Conservation (phyloP, 1,140 invertebrate species). For the Diprion similis region DNA sequence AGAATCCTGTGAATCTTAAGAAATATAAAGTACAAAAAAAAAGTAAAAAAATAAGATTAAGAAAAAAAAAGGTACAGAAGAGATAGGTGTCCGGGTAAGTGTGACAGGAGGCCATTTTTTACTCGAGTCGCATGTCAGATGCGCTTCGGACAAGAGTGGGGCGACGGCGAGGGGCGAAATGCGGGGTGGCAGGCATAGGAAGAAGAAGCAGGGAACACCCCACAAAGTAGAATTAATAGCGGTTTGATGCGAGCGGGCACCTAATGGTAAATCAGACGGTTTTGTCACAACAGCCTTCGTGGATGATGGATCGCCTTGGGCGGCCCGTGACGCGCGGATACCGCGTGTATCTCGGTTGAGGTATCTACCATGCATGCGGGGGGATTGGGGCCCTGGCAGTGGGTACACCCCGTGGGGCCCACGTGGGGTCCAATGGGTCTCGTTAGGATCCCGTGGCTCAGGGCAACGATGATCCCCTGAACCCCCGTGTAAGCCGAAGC, state of each 20-base stretch:
- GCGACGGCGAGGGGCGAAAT: too few species aligned
- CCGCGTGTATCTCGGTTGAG: background rate
- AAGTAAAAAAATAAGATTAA: too few species aligned
- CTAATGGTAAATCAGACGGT: conserved; percentile 16
- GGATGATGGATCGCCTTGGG: conserved; percentile 15
- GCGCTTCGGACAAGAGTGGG: background rate
- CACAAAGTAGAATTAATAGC: conserved; percentile 18
- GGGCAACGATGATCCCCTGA: background rate
- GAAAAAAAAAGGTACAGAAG: background rate
- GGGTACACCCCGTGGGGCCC: conserved; percentile 11
- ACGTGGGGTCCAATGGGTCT: conserved; percentile 9
- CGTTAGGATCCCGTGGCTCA: conserved; percentile 11
- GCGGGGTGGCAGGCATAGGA: background rate
- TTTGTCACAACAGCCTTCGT: conserved; percentile 10
- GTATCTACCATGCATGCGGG: conserved; percentile 3
- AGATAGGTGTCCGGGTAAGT: background rate
- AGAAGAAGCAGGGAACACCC: background rate
- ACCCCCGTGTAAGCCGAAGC: conserved; percentile 9
- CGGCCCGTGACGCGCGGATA: conserved; percentile 1
- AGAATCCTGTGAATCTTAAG: too few species aligned
- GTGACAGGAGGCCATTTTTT: background rate
- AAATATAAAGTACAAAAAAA: too few species aligned
- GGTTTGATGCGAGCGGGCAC: conserved; percentile 11
- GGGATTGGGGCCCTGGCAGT: background rate
- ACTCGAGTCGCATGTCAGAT: background rate